Evolutionary conservation across 2,888 invertebrate species (phyloP).

Genomic region (Diarsia brunnea): DNA sequence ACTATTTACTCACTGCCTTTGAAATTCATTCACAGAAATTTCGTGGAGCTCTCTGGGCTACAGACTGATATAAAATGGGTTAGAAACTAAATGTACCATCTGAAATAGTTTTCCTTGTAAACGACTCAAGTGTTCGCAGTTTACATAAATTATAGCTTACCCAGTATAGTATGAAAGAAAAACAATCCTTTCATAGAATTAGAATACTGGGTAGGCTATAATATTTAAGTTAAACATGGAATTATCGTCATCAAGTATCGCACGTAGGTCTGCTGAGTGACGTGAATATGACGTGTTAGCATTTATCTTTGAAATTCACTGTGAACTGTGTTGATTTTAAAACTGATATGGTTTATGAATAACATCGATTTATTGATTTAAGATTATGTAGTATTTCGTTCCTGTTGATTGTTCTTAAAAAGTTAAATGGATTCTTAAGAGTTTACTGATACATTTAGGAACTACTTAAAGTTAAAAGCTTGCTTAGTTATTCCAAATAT

Average conservation of each 20-base stretch:
- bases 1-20: neutral
- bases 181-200: neutral
- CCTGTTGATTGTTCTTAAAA: neutral
- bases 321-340: slow-evolving; percentile 20
- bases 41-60: neutral
- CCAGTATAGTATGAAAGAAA: neutral
- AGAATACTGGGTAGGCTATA: neutral
- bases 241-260: neutral
- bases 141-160: neutral
- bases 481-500: too few relatives aligned
- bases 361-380: slow-evolving; percentile 8
- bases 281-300: neutral
- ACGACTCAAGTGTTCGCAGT: neutral
- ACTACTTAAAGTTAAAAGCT: too few relatives aligned
- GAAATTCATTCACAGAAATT: neutral
- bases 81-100: neutral
- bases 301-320: neutral
- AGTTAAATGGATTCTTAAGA: too few relatives aligned
- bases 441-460: too few relatives aligned
- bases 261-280: neutral
- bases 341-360: slow-evolving; percentile 28
- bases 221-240: neutral
- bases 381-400: neutral
- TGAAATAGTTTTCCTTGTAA: neutral
- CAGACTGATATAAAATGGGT: neutral